phyloP scores from a whole-genome alignment of 2,113 vertebrate genomes.

The Ciconia stormi region DNA sequence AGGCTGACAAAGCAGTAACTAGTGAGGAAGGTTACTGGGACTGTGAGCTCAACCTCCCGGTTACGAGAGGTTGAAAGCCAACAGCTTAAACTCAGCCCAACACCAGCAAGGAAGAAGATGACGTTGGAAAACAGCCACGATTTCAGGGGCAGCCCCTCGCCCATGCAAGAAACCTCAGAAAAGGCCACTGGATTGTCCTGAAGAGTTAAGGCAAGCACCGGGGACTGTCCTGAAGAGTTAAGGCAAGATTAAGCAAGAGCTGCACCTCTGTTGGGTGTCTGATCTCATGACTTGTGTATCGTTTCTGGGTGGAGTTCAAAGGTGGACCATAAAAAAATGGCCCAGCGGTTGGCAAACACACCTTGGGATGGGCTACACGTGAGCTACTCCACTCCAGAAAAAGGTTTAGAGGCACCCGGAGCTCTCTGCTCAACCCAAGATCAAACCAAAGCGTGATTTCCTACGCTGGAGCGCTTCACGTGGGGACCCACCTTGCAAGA shows the following conservation, averaged over 20 bases:
- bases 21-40: background rate
- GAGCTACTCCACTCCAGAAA: background rate
- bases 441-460: background rate
- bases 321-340: background rate
- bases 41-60: background rate
- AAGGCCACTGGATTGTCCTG: fast-evolving
- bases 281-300: background rate
- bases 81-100: background rate
- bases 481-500: background rate
- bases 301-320: background rate
- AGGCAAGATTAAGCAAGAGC: background rate
- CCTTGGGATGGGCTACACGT: background rate
- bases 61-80: background rate
- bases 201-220: background rate
- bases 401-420: background rate
- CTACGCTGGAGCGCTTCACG: fast-evolving
- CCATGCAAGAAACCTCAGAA: background rate
- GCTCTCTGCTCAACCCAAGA: background rate
- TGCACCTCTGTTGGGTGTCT: background rate
- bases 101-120: background rate
- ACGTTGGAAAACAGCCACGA: fast-evolving
- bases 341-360: background rate
- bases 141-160: background rate
- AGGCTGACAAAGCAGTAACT: background rate
- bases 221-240: background rate